Evolutionary conservation across 2,888 invertebrate genomes (phyloP).

Genomic region (Drosophila lacicola): DNA sequence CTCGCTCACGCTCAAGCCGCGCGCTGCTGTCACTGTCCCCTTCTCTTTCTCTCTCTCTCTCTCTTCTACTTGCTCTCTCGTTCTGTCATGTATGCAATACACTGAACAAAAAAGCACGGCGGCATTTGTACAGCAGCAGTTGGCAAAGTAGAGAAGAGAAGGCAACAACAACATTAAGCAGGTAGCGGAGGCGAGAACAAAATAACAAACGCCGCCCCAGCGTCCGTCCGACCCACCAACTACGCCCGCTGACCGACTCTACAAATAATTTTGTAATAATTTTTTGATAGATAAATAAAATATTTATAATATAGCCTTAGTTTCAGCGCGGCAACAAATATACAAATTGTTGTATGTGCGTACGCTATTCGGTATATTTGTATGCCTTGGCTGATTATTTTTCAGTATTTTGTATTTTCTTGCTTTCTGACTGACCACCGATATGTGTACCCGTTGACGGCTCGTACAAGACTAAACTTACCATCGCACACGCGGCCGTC

Average conservation of each 20-base stretch:
- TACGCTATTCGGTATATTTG: constrained; percentile 48
- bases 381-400: constrained; percentile 49
- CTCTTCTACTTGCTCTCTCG: constrained; percentile 31
- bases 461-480: constrained; percentile 88
- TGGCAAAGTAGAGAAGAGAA: constrained; percentile 75
- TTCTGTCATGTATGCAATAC: constrained; percentile 52
- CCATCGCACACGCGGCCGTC: constrained; percentile 87
- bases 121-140: constrained; percentile 76
- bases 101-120: constrained; percentile 73
- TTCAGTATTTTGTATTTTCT: constrained; percentile 51
- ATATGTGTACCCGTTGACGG: constrained; percentile 86
- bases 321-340: constrained; percentile 47
- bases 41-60: constrained; percentile 29
- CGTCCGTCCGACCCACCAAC: constrained; percentile 33
- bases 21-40: constrained; percentile 28
- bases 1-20: constrained; percentile 39
- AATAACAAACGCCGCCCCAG: constrained; percentile 52
- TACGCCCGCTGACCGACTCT: constrained; percentile 50
- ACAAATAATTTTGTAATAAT: constrained; percentile 61
- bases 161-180: constrained; percentile 71
- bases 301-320: constrained; percentile 30
- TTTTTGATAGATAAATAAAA: constrained; percentile 55
- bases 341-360: constrained; percentile 26
- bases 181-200: constrained; percentile 54
- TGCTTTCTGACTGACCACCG: constrained; percentile 75